phyloP scores from a whole-genome alignment of 1,140 invertebrate genomes.

The Bombus affinis region DNA sequence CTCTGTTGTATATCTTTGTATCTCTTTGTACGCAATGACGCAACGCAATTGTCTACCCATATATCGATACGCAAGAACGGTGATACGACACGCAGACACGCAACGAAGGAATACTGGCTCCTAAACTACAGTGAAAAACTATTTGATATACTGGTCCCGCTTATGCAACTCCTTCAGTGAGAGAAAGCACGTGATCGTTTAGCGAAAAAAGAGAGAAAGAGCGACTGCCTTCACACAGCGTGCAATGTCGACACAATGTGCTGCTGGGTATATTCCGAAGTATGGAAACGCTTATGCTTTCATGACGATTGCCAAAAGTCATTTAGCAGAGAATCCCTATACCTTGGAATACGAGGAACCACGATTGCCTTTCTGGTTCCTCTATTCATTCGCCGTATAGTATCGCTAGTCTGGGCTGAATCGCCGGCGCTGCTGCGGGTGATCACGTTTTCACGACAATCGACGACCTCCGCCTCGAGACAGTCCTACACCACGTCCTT shows the following conservation, averaged over 20 bases:
- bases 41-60: too few relatives aligned
- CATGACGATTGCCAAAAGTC: constrained; percentile 21
- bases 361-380: background rate
- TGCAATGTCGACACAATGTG: background rate
- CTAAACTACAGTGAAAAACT: background rate
- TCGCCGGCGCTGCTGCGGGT: constrained; percentile 44
- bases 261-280: background rate
- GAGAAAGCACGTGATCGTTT: constrained; percentile 35
- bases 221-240: constrained; percentile 10
- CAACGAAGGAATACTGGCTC: background rate
- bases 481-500: constrained; percentile 56
- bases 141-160: background rate
- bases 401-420: constrained; percentile 50
- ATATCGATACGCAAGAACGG: too few relatives aligned
- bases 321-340: constrained; percentile 8
- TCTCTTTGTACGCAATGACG: too few relatives aligned
- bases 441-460: constrained; percentile 32
- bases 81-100: too few relatives aligned
- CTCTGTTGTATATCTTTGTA: too few relatives aligned
- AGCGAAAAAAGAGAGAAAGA: constrained; percentile 11
- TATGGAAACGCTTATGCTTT: constrained; percentile 43
- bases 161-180: constrained; percentile 6
- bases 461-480: constrained; percentile 46
- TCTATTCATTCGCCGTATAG: background rate
- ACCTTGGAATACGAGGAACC: background rate